phyloP scores from a whole-genome alignment of 2,113 vertebrate genomes.

The Gavialis gangeticus region DNA sequence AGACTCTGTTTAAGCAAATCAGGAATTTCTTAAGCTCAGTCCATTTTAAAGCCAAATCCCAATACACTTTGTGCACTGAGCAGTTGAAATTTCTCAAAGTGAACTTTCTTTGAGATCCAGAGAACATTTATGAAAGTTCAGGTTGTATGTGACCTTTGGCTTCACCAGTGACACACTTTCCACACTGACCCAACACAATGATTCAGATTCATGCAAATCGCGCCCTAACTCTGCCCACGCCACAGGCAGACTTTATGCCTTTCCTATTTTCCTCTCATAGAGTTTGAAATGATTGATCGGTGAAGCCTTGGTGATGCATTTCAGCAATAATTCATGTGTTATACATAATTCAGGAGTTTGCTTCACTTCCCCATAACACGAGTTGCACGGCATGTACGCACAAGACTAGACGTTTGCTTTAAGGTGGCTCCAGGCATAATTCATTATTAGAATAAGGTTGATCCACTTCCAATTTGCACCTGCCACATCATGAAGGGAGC shows the following conservation, averaged over 20 bases:
- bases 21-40: not conserved
- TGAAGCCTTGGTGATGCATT: conserved; percentile 43
- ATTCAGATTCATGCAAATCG: conserved; percentile 24
- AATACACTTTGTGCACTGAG: conserved; percentile 49
- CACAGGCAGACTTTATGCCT: conserved; percentile 24
- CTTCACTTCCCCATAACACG: not conserved
- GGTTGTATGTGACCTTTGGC: conserved; percentile 7
- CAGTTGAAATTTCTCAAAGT: conserved; percentile 35
- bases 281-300: conserved; percentile 23
- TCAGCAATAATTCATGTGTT: conserved; percentile 65
- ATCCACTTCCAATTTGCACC: conserved; percentile 71
- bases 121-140: conserved; percentile 8
- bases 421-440: conserved; percentile 68
- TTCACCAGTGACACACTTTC: not conserved
- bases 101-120: conserved; percentile 11
- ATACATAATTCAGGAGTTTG: conserved; percentile 64
- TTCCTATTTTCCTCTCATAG: not conserved
- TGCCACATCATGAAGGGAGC: conserved; percentile 66
- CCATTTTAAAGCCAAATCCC: conserved; percentile 18
- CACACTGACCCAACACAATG: not conserved
- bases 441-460: conserved; percentile 40
- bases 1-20: not conserved
- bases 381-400: not conserved
- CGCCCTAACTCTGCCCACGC: not conserved
- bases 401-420: conserved; percentile 23